Percentiles rank a stretch among this genome's conserved stretches.
Evolutionary conservation across 2,888 invertebrate genomes (phyloP).

Genomic region (Junonia oenone): DNA sequence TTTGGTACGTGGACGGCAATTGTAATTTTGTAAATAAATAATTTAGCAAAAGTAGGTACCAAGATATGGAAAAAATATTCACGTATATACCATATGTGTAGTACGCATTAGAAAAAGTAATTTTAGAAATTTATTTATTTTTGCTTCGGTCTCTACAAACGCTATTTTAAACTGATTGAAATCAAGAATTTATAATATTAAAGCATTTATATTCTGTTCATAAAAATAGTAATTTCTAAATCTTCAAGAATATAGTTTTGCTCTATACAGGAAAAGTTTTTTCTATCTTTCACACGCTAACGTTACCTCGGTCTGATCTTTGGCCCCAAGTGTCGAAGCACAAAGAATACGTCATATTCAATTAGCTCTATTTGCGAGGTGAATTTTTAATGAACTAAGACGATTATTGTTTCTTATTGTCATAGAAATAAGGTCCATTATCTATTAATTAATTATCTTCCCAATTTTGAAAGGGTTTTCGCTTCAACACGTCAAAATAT

Average conservation of each 20-base stretch:
- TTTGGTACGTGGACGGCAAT: neutral
- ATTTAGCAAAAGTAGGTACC: too few species aligned
- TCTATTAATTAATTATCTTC: conserved; percentile 5
- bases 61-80: too few species aligned
- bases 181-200: too few species aligned
- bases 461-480: conserved; percentile 3
- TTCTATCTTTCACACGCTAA: conserved; percentile 40
- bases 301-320: conserved; percentile 29
- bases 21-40: too few species aligned
- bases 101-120: too few species aligned
- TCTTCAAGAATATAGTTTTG: neutral
- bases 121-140: too few species aligned
- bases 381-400: conserved; percentile 42
- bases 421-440: neutral
- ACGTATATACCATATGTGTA: too few species aligned
- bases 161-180: too few species aligned
- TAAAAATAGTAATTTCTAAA: too few species aligned
- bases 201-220: too few species aligned
- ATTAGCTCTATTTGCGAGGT: conserved; percentile 43
- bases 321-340: conserved; percentile 41
- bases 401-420: conserved; percentile 14
- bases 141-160: too few species aligned
- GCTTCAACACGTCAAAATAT: conserved; percentile 23
- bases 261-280: conserved; percentile 22
- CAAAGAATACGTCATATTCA: conserved; percentile 51